A percentile compares a stretch with the other conserved stretches of the same genome.
Conservation (phyloP, 2,888 invertebrate species). For the Nomada goodeniana region DNA sequence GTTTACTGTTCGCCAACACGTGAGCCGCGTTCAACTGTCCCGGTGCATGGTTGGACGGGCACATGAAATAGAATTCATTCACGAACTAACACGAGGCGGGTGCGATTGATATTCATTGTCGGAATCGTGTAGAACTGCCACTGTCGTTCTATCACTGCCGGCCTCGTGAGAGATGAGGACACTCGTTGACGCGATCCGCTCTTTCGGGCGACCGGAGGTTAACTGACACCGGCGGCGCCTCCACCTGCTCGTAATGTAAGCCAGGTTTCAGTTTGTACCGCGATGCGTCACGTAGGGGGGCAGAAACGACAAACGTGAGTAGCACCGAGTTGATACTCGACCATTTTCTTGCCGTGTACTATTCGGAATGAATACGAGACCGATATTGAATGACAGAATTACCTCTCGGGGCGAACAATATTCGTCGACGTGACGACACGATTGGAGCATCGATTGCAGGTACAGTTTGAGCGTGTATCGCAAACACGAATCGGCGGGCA, state of each 20-base stretch:
- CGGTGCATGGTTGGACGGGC: slow-evolving; percentile 26
- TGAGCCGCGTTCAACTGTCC: slow-evolving; percentile 38
- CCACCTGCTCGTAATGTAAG: slow-evolving; percentile 81
- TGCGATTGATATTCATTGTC: slow-evolving; percentile 34
- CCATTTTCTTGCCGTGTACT: slow-evolving; percentile 58
- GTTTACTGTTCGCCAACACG: slow-evolving; percentile 22
- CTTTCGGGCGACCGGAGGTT: slow-evolving; percentile 78
- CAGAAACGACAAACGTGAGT: slow-evolving; percentile 59
- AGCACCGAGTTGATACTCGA: slow-evolving; percentile 56
- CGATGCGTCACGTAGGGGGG: slow-evolving; percentile 78
- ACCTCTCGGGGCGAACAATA: slow-evolving; percentile 31
- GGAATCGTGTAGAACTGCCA: slow-evolving; percentile 22
- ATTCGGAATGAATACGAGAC: slow-evolving; percentile 43
- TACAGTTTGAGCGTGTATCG: not conserved
- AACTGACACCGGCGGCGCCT: slow-evolving; percentile 80
- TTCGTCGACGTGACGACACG: slow-evolving; percentile 21
- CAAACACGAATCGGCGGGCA: not conserved
- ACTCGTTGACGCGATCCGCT: slow-evolving; percentile 52
- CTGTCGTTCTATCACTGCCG: slow-evolving; percentile 8
- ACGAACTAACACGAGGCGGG: slow-evolving; percentile 30
- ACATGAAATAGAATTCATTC: slow-evolving; percentile 36
- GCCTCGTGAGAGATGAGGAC: slow-evolving; percentile 9
- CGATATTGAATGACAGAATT: slow-evolving; percentile 31
- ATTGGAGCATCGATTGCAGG: slow-evolving; percentile 21
- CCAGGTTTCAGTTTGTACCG: slow-evolving; percentile 74